Percentiles rank a stretch among this genome's conserved stretches.
Evolutionary conservation across 2,113 vertebrate species (phyloP).

Genomic region (Oryzias melastigma): DNA sequence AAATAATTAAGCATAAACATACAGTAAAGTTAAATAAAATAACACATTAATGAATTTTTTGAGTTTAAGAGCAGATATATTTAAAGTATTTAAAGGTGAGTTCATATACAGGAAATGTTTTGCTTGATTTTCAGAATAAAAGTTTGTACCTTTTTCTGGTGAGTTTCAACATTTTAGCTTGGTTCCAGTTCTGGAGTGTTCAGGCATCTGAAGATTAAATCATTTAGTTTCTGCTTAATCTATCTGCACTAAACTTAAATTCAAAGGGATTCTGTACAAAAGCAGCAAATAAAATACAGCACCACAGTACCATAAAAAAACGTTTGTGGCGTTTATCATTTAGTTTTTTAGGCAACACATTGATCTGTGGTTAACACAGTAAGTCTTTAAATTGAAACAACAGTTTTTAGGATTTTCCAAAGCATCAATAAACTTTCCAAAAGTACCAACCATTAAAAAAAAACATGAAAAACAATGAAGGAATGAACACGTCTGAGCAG

Average conservation of each 20-base stretch:
- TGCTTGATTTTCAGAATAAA: conserved; percentile 11
- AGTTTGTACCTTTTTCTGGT: conserved; percentile 9
- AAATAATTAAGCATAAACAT: too few relatives aligned
- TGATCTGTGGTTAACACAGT: conserved; percentile 26
- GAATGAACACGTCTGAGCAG: conserved; percentile 43
- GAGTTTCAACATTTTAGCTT: conserved; percentile 8
- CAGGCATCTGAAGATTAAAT: conserved; percentile 28
- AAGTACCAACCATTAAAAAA: conserved; percentile 58
- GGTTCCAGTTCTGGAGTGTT: conserved; percentile 15
- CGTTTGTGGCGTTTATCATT: conserved; percentile 29
- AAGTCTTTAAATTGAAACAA: conserved; percentile 47
- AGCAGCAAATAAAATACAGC: conserved; percentile 55
- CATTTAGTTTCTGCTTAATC: conserved; percentile 21
- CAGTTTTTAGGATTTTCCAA: conserved; percentile 58
- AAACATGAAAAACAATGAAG: conserved; percentile 53
- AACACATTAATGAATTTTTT: too few relatives aligned
- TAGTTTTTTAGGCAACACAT: conserved; percentile 32
- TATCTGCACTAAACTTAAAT: conserved; percentile 33
- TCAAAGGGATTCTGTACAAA: conserved; percentile 57
- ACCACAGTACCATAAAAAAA: conserved; percentile 40
- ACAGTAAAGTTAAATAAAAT: too few relatives aligned
- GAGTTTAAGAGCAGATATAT: too few relatives aligned
- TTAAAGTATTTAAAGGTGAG: too few relatives aligned
- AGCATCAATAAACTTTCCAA: conserved; percentile 47
- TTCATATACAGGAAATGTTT: background rate